Conservation (phyloP, 2,797 vertebrate genomes). For the Clamator glandarius region DNA sequence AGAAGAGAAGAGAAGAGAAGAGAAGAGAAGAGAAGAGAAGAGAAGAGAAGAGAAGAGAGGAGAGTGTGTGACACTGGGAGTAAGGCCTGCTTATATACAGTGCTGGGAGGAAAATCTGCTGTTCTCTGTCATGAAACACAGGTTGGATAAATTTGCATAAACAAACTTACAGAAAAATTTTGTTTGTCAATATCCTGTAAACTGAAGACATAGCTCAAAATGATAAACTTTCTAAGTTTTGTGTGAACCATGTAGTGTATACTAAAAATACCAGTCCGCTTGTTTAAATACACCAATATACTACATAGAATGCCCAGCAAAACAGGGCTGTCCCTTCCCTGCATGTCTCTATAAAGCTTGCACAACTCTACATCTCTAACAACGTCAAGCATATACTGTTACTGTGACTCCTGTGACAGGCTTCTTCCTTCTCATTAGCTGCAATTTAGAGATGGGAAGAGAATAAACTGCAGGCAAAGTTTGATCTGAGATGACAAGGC, state of each 20-base stretch:
- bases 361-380: not conserved
- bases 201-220: not conserved
- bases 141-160: not conserved
- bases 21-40: no score
- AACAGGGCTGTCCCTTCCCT: not conserved
- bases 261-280: not conserved
- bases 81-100: not conserved
- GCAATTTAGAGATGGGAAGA: conserved; percentile 13
- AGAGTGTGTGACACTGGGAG: not conserved
- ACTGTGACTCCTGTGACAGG: not conserved
- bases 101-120: not conserved
- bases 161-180: not conserved
- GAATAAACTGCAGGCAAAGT: conserved; percentile 17
- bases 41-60: not conserved
- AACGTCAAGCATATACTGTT: not conserved
- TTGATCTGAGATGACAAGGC: conserved; percentile 44
- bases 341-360: accelerated
- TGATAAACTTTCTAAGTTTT: not conserved
- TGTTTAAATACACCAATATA: not conserved
- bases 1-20: no score
- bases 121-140: not conserved
- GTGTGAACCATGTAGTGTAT: not conserved
- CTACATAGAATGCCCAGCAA: not conserved
- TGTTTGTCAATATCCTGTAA: not conserved
- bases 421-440: conserved; percentile 35